Evolutionary conservation across 53 echinoderm and acorn worm species (phyloP).

Genomic region (Echinometra lucunter): DNA sequence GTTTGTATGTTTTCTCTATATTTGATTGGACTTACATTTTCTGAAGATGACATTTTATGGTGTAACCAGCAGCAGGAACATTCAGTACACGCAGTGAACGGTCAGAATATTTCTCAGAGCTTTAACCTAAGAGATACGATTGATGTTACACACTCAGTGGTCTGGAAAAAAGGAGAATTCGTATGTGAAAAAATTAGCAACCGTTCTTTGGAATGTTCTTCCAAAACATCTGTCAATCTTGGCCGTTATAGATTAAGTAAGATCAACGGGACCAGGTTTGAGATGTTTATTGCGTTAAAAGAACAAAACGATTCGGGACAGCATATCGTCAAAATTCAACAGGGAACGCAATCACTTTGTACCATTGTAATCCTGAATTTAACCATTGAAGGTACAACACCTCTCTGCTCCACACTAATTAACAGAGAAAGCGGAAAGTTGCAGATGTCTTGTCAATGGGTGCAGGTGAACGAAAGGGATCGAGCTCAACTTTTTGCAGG

Average conservation of each 20-base stretch:
- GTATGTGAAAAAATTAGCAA: neutral
- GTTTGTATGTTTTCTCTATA: neutral
- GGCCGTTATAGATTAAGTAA: neutral
- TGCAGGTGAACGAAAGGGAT: neutral
- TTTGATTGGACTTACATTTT: neutral
- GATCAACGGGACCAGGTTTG: neutral
- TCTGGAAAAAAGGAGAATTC: neutral
- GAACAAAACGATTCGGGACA: slow-evolving; percentile 20
- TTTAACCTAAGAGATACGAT: neutral
- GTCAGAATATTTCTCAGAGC: neutral
- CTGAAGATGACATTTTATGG: slow-evolving; percentile 3
- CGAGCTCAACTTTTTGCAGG: neutral
- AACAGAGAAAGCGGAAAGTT: neutral
- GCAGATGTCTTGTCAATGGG: slow-evolving; percentile 13
- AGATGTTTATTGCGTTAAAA: neutral
- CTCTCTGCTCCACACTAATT: neutral
- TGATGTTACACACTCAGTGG: neutral
- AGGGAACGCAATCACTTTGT: neutral
- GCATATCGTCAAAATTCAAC: neutral
- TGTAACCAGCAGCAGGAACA: neutral
- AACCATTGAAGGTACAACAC: slow-evolving; percentile 10
- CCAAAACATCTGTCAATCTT: neutral
- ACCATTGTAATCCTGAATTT: neutral
- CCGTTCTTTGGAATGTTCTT: neutral
- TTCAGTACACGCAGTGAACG: neutral